These are phyloP conservation scores for Tachystola acroxantha DNA, from an alignment of 2,888 invertebrate genomes.

Conservation along the genomic window DNA sequence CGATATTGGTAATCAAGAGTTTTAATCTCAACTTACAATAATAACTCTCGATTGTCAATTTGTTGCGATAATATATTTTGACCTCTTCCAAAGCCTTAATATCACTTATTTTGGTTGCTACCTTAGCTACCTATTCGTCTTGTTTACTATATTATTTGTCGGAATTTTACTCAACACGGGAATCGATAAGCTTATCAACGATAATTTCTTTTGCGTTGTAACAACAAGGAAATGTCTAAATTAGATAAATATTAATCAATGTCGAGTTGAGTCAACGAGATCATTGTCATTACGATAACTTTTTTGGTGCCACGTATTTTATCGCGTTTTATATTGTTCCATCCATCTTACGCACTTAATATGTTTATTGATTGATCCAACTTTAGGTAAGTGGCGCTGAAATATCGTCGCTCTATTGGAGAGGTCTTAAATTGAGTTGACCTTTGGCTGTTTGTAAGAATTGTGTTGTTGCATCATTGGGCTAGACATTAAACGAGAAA, in stretches of 20 bases:
- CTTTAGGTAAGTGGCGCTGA: conserved; percentile 2
- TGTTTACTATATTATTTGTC: conserved; percentile 34
- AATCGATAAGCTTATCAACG: conserved; percentile 46
- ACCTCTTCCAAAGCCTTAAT: no score
- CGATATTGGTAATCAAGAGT: no score
- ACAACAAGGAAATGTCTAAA: conserved; percentile 50
- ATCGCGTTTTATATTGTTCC: neutral
- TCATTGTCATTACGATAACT: conserved; percentile 65
- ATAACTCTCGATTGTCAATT: neutral
- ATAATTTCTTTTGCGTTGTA: conserved; percentile 64
- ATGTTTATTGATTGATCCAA: conserved; percentile 1
- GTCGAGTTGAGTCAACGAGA: conserved; percentile 51
- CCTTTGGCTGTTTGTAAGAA: conserved; percentile 29
- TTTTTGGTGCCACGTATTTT: conserved; percentile 1
- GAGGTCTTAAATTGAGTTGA: conserved; percentile 13
- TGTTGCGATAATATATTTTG: no score
- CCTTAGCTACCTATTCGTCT: conserved; percentile 16
- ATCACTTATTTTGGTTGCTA: neutral
- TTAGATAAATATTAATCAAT: conserved; percentile 47
- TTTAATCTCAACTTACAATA: no score
- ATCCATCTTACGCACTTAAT: conserved; percentile 1
- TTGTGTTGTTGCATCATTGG: conserved; percentile 36
- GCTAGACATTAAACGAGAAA: conserved; percentile 40
- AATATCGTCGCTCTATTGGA: conserved; percentile 6
- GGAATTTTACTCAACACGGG: conserved; percentile 23